Evolutionary conservation across 2,888 invertebrate genomes (phyloP), one percentile per base, ranked within the genome.

Genomic region (Hydroisotoma schaefferi): DNA sequence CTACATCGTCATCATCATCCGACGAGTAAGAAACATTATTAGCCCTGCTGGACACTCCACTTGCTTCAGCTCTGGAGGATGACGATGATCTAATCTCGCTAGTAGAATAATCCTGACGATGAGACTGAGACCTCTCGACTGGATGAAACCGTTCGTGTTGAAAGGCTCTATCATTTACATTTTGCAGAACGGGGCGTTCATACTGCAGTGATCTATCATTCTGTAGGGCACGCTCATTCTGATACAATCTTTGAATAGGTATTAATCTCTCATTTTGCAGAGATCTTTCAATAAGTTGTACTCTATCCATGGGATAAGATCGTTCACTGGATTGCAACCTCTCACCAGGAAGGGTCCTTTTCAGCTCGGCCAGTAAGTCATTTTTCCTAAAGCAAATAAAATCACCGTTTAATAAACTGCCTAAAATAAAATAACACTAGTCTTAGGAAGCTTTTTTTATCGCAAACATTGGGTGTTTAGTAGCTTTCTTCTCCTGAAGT

Each of bases 1-100:
- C 69, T 15, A 66, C 59, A 40, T 69, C 69, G 37, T 67, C 69
- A 40, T 69, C 69, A 43, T 69, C 69, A 54, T 69, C 69, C 0
- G 69, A 69, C 10, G 69, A 69, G 54, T 67, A 69, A 2, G 63
- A 56, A 3, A 63, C 65, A 22, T 62, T 56, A 26, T 43, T 48
- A n/a, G 55, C 52, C 15, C 26, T 33, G n/a, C n/a, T n/a, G 28
- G 37, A n/a, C 33, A 22, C 33, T 2, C 54, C 18, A 18, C 48
- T 43, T n/a, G 54, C 48, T 48, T 57, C 57, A 48, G 18, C 49
- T 6, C 18, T 3, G 38, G 22, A 49, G 20, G 55, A 20, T 10
- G 58, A 38, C 15, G 57, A 63, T 54, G 63, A 55, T 33, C 60
- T 49, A 28, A 53, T 57, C 29, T 63, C 59, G 33, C 52, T 62